A percentile compares a stretch with the other conserved stretches of the same genome.
These are phyloP conservation scores for Leucophora obtusa DNA, from an alignment of 2,888 invertebrate genomes.

Conservation along the genomic window DNA sequence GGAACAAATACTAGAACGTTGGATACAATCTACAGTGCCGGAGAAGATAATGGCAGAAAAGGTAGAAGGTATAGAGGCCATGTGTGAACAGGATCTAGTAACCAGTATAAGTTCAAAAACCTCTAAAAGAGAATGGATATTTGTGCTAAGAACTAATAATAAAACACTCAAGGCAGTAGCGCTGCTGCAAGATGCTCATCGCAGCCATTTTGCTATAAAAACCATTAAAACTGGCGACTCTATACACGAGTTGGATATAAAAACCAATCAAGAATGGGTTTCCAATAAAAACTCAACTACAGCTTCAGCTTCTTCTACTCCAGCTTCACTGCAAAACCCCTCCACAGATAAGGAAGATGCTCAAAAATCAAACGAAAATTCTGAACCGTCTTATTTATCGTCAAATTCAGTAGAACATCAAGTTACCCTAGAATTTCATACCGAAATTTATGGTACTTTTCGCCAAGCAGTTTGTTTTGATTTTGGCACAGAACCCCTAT, in stretches of 20 bases:
- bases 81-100: slow-evolving; percentile 81
- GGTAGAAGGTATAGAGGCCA: slow-evolving; percentile 82
- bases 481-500: slow-evolving; percentile 83
- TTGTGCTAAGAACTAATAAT: slow-evolving; percentile 80
- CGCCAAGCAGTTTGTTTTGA: slow-evolving; percentile 88
- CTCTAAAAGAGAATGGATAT: slow-evolving; percentile 82
- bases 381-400: slow-evolving; percentile 31
- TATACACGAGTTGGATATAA: slow-evolving; percentile 76
- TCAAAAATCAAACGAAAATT: slow-evolving; percentile 42
- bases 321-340: slow-evolving; percentile 37
- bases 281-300: slow-evolving; percentile 65
- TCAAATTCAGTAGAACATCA: slow-evolving; percentile 74
- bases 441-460: slow-evolving; percentile 87
- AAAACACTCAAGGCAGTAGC: slow-evolving; percentile 82
- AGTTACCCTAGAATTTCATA: slow-evolving; percentile 82
- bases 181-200: slow-evolving; percentile 84
- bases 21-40: slow-evolving; percentile 82
- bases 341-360: slow-evolving; percentile 58
- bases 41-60: slow-evolving; percentile 83
- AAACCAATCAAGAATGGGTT: slow-evolving; percentile 81
- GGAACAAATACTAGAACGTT: slow-evolving; percentile 84
- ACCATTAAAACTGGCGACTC: slow-evolving; percentile 74
- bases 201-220: slow-evolving; percentile 83
- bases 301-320: slow-evolving; percentile 33
- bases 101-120: slow-evolving; percentile 83